Evolutionary conservation across 2,797 vertebrate species (phyloP).

Genomic region (Botia kubotai): DNA sequence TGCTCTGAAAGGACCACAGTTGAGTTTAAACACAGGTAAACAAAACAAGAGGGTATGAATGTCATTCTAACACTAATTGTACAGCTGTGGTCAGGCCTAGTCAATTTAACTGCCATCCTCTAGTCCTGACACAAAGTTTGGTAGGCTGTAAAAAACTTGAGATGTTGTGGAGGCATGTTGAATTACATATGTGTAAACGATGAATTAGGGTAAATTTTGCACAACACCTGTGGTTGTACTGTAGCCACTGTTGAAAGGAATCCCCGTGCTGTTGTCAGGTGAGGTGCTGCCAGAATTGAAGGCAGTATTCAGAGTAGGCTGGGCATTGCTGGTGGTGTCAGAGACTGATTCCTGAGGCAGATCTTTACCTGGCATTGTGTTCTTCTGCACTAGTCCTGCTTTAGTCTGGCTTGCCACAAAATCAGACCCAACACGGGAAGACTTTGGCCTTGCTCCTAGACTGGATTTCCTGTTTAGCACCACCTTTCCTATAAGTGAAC

Average conservation of each 20-base stretch:
- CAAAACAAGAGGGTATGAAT: not conserved
- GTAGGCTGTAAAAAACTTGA: not conserved
- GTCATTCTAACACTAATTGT: not conserved
- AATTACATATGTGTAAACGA: constrained; percentile 1
- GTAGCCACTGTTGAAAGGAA: constrained; percentile 70
- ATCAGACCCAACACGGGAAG: constrained; percentile 73
- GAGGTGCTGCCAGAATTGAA: constrained; percentile 75
- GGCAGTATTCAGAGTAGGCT: constrained; percentile 64
- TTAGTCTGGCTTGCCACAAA: constrained; percentile 68
- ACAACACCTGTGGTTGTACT: constrained; percentile 70
- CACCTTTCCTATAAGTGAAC: constrained; percentile 64
- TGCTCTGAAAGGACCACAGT: not conserved
- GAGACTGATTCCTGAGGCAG: constrained; percentile 66
- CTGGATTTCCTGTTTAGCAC: constrained; percentile 81
- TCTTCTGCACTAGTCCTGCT: constrained; percentile 72
- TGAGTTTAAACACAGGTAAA: not conserved
- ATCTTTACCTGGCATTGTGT: constrained; percentile 74
- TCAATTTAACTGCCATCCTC: not conserved
- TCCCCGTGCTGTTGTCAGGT: constrained; percentile 75
- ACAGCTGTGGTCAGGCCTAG: not conserved
- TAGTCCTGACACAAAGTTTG: not conserved
- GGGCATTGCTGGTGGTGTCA: constrained; percentile 69
- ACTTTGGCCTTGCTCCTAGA: constrained; percentile 87
- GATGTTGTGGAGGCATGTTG: not conserved
- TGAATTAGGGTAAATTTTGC: not conserved